Evolutionary conservation across 2,113 vertebrate species (phyloP).

Genomic region (Sinocyclocheilus anophthalmus): DNA sequence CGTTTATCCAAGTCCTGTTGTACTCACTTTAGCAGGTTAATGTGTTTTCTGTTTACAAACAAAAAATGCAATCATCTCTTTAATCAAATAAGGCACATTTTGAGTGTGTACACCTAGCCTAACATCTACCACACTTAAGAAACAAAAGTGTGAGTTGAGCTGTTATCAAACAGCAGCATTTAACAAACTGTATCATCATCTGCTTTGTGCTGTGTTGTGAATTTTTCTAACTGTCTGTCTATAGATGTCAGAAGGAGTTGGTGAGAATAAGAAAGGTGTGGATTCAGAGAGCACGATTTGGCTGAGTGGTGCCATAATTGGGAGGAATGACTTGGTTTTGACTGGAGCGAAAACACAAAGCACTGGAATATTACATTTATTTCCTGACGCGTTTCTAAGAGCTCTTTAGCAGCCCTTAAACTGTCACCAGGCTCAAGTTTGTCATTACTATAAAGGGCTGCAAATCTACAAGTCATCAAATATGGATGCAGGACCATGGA

Average conservation of each 20-base stretch:
- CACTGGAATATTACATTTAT: conserved; percentile 91
- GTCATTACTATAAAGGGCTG: conserved; percentile 85
- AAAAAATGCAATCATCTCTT: conserved; percentile 32
- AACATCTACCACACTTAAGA: neutral
- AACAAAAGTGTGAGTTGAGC: conserved; percentile 5
- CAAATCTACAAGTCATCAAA: conserved; percentile 92
- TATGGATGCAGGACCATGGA: conserved; percentile 81
- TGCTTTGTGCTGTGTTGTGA: neutral
- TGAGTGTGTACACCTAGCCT: neutral
- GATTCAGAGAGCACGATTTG: conserved; percentile 7
- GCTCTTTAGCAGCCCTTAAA: conserved; percentile 95
- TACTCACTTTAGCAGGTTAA: conserved; percentile 48
- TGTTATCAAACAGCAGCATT: neutral
- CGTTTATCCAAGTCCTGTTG: conserved; percentile 30
- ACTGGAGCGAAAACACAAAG: conserved; percentile 84
- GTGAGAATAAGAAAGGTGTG: conserved; percentile 30
- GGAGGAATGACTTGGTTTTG: conserved; percentile 81
- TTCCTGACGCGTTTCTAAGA: conserved; percentile 79
- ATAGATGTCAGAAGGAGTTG: conserved; percentile 21
- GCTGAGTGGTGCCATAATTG: conserved; percentile 81
- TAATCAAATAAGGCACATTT: conserved; percentile 29
- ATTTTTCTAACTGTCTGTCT: neutral
- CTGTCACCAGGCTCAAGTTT: conserved; percentile 86
- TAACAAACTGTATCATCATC: neutral
- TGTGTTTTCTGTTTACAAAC: conserved; percentile 37